Base-by-base conservation (phyloP, 1,140 invertebrate species). In the Nephila pilipes region DNA sequence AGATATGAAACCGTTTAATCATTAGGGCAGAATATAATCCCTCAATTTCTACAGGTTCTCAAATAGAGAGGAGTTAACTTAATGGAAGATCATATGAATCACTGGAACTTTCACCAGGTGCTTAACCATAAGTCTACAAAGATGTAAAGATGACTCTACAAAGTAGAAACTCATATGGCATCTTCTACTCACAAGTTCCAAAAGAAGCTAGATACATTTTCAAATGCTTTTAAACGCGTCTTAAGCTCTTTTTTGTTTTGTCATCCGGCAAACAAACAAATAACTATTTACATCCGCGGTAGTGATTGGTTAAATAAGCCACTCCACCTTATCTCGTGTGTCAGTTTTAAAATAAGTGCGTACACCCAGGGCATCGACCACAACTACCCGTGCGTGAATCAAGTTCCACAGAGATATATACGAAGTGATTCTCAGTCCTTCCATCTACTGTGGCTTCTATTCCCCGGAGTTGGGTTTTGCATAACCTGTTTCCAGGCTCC, bases 401-500 rank as follows among this genome's bases (percentile, higher is more conserved):
- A 29, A 75, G 69, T 36, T 75, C 69, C 32, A 32, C 5, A 29
- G 69, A 75, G 69, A 32, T 75, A 29, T n/a, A n/a, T 75, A 32
- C 65, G 65, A 75, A 75, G 65, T 36, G 29, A 75, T 75, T 75
- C 16, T 75, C 29, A 20, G 25, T 65, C 25, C 63, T 65, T 25
- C 63, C 63, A 65, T 65, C 25, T 25, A 65, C 63, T 65, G 63
- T 20, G 32, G 25, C 83, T 57, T 46, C 81, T 29, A 55, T 29
- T 16, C 55, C 6, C 36, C 4, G 3, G 5, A 54, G 32, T 46
- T 25, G 25, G n/a, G 22, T 90, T 90, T 90, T 79, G 46, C 88
- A 90, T 90, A 90, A 90, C 88, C 88, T 55, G 88, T 90, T 90
- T 80, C 69, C 38, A 58, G 88, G 88, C 25, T 90, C 54, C 32